These are phyloP conservation scores for Heliconius nattereri DNA, from an alignment of 1,140 invertebrate genomes.

Conservation along the genomic window DNA sequence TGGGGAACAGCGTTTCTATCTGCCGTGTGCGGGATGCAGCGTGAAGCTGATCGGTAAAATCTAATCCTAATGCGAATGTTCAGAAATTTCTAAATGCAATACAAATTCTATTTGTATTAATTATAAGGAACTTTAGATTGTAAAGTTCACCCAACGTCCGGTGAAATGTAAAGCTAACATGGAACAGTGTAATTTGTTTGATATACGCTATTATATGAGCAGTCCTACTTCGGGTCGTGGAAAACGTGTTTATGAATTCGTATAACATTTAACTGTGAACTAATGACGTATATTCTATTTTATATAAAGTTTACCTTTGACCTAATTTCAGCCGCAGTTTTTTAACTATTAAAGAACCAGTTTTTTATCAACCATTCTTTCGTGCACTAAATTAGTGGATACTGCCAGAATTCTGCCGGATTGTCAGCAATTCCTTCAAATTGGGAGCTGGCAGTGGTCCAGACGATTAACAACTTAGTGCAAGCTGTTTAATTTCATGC, in stretches of 20 bases:
- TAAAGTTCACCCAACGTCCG: constrained; percentile 12
- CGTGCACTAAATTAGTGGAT: constrained; percentile 31
- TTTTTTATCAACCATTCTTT: constrained; percentile 30
- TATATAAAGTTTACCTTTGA: constrained; percentile 14
- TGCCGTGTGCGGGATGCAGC: too few species aligned
- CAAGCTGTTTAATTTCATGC: constrained; percentile 76
- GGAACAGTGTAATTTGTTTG: constrained; percentile 11
- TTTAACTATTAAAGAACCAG: constrained; percentile 10
- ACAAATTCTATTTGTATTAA: constrained; percentile 3
- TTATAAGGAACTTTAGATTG: constrained; percentile 1
- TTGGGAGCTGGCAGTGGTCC: constrained; percentile 65
- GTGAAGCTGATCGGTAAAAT: neutral
- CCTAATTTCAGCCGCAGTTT: constrained; percentile 2
- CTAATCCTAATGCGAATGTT: neutral
- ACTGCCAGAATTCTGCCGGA: constrained; percentile 34
- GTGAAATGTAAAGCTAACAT: constrained; percentile 15
- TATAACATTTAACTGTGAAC: constrained; percentile 12
- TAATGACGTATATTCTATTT: constrained; percentile 13
- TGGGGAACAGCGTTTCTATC: too few species aligned
- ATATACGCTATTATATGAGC: constrained; percentile 13
- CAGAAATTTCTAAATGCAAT: neutral
- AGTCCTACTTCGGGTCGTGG: neutral
- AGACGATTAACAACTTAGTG: constrained; percentile 72
- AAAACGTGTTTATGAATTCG: constrained; percentile 2
- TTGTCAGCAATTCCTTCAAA: constrained; percentile 73